These are phyloP conservation scores for Chiloscyllium plagiosum DNA, from an alignment of 2,113 vertebrate genomes.

Conservation along the genomic window DNA sequence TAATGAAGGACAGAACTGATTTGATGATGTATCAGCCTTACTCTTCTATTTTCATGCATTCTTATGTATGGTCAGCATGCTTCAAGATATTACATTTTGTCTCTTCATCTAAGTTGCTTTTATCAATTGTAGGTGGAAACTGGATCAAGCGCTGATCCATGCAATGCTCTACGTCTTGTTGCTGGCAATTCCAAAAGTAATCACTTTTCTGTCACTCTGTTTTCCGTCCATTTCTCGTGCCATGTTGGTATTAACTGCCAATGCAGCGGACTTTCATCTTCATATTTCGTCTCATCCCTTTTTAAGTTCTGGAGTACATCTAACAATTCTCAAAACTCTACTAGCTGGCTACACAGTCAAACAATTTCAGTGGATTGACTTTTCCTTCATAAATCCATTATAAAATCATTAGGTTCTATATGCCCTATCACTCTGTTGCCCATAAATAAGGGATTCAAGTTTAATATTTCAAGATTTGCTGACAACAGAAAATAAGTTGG, in stretches of 20 bases:
- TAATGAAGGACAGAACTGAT: neutral
- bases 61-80: neutral
- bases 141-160: neutral
- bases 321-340: neutral
- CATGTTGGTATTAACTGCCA: neutral
- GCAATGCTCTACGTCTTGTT: neutral
- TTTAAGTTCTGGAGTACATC: neutral
- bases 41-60: neutral
- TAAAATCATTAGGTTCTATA: no score
- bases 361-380: neutral
- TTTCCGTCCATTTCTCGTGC: no score
- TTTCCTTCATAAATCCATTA: neutral
- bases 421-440: no score
- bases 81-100: neutral
- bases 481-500: no score
- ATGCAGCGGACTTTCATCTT: neutral
- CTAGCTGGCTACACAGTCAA: neutral
- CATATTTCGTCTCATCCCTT: neutral
- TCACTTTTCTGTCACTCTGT: neutral
- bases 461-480: no score
- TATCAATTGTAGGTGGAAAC: neutral
- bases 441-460: no score
- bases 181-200: neutral
- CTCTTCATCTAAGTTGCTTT: neutral
- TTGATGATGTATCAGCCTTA: neutral